These are phyloP conservation scores for Polyergus mexicanus DNA, from an alignment of 1,140 invertebrate species.

Conservation along the genomic window DNA sequence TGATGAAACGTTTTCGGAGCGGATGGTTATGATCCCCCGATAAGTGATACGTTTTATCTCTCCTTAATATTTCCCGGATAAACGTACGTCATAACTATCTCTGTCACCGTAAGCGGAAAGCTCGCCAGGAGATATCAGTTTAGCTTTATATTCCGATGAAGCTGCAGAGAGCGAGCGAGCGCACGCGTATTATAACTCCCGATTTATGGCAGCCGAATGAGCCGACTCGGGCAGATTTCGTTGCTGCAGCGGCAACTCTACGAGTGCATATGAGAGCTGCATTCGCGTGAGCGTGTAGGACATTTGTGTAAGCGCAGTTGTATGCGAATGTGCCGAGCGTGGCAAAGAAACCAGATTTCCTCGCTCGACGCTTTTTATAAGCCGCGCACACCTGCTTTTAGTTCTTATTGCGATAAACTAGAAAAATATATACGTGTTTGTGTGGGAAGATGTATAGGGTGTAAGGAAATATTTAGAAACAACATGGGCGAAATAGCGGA, in stretches of 20 bases:
- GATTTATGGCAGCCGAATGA: constrained; percentile 38
- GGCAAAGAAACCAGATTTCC: constrained; percentile 50
- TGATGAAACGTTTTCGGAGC: constrained; percentile 36
- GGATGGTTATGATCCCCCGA: constrained; percentile 22
- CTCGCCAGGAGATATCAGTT: constrained; percentile 31
- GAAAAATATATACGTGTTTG: constrained; percentile 55
- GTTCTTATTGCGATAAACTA: constrained; percentile 53
- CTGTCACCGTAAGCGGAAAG: not conserved
- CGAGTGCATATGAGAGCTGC: not conserved
- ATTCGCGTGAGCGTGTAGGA: not conserved
- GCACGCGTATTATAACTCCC: constrained; percentile 27
- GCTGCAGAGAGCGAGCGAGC: not conserved
- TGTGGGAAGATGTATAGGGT: constrained; percentile 51
- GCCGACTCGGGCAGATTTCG: constrained; percentile 43
- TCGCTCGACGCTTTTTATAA: constrained; percentile 43
- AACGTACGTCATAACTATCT: constrained; percentile 45
- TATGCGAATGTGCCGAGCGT: not conserved
- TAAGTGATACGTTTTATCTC: constrained; percentile 60
- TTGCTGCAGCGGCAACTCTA: constrained; percentile 15
- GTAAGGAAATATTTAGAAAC: constrained; percentile 48
- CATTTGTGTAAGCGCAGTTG: not conserved
- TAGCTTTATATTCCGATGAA: constrained; percentile 52
- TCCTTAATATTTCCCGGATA: constrained; percentile 54
- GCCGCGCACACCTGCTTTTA: constrained; percentile 35
- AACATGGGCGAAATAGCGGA: constrained; percentile 23